These are phyloP conservation scores for Gorsachius goisagi DNA, from an alignment of 2,113 vertebrate species.

Conservation along the genomic window DNA sequence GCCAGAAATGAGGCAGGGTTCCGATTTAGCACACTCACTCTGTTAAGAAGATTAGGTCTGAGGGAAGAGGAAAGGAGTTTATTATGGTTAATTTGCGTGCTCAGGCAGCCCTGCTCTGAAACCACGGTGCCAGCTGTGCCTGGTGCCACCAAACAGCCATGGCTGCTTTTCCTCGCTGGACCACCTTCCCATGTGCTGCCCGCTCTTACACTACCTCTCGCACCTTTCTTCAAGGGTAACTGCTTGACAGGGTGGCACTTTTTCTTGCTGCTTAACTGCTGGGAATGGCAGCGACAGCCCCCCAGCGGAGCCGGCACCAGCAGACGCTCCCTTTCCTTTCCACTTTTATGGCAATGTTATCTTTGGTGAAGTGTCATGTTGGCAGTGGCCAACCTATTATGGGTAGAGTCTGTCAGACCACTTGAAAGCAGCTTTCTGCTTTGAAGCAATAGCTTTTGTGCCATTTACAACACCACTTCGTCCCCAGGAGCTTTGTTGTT, in stretches of 20 bases:
- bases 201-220: fast-evolving
- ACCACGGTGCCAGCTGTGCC: fast-evolving
- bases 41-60: neutral
- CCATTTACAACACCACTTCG: neutral
- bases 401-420: neutral
- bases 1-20: neutral
- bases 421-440: neutral
- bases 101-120: neutral
- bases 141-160: fast-evolving
- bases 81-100: neutral
- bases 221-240: neutral
- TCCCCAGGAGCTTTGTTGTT: neutral
- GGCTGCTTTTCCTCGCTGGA: fast-evolving
- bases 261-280: neutral
- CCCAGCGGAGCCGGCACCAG: neutral
- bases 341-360: fast-evolving
- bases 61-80: neutral
- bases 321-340: neutral
- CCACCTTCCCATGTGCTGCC: fast-evolving
- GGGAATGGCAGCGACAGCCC: neutral
- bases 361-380: neutral
- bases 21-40: fast-evolving
- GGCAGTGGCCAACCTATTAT: neutral
- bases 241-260: neutral
- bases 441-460: neutral